Evolutionary conservation across 2,113 vertebrate species (phyloP), one percentile per base, ranked within the genome.

Genomic region (Neogale vison): DNA sequence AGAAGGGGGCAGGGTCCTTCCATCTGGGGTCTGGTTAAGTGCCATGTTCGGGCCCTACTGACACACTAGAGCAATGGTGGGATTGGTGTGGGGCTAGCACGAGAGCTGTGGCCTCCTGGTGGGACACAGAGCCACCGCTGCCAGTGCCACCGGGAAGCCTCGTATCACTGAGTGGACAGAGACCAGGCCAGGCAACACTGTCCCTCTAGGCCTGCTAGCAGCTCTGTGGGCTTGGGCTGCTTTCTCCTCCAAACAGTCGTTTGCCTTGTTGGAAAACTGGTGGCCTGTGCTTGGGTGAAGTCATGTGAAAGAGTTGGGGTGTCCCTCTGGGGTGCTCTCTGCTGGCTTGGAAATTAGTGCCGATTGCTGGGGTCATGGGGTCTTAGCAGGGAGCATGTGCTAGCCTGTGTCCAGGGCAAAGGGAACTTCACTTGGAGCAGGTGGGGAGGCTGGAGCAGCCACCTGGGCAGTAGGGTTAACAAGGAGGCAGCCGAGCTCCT

Each of bases 401-500:
- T 77, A 81, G 7, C 63, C 72, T 29, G n/a, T 45, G 11, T 76
- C 59, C 63, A 65, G 45, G 47, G 81, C 18, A 34, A 80, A 31
- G 42, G 86, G 23, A 57, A 2, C 39, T 21, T 39, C 9, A 13
- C 57, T 52, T 47, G 24, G 52, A 65, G 61, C 31, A 34, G 63
- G 34, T n/a, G 0, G 29, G 50, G 65, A 93, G 77, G 59, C 65
- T 86, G 45, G 79, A 89, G 74, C 45, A 0, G 0, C 0, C 7
- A n/a, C 84, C 74, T 55, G 97, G 93, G 88, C 67, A 34, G 91
- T 85, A 59, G 98, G 93, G 93, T 98, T 98, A 98, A 98, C 67
- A 55, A 1, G 0, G 26, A 11, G 8, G 36, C 4, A 11, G 39
- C 50, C 29, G 34, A 55, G 72, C 93, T 91, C 74, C 91, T 79